A percentile compares a stretch with the other conserved stretches of the same genome.
phyloP scores from a whole-genome alignment of 1,140 invertebrate genomes.

The Lanistes nyassanus region DNA sequence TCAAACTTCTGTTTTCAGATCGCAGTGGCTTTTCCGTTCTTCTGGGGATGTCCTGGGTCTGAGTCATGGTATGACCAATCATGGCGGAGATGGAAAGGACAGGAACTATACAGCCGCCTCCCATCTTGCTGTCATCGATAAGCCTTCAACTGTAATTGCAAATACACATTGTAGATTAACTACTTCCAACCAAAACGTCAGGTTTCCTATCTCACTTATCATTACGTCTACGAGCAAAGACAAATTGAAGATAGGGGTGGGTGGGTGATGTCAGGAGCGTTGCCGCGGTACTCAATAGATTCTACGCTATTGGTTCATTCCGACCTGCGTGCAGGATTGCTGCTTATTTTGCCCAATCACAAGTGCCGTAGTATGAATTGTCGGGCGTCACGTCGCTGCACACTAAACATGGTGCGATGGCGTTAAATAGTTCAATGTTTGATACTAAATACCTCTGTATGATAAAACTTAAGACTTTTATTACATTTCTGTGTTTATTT shows the following conservation, averaged over 20 bases:
- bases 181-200: not conserved
- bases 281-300: not conserved
- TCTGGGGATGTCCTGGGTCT: too few relatives aligned
- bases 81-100: too few relatives aligned
- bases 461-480: not conserved
- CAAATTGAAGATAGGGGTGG: not conserved
- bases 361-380: not conserved
- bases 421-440: constrained; percentile 12
- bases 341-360: constrained; percentile 7
- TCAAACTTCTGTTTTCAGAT: too few relatives aligned
- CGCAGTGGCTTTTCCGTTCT: too few relatives aligned
- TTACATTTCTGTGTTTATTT: not conserved
- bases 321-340: constrained; percentile 2
- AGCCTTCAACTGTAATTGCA: too few relatives aligned
- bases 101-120: too few relatives aligned
- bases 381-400: not conserved
- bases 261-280: not conserved
- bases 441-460: not conserved
- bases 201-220: not conserved
- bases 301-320: not conserved
- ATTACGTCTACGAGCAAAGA: not conserved
- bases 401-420: not conserved
- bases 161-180: not conserved
- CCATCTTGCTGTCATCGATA: too few relatives aligned
- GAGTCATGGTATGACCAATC: too few relatives aligned